Base-by-base conservation (phyloP, 2,888 invertebrate species). In the Hyles lineata region DNA sequence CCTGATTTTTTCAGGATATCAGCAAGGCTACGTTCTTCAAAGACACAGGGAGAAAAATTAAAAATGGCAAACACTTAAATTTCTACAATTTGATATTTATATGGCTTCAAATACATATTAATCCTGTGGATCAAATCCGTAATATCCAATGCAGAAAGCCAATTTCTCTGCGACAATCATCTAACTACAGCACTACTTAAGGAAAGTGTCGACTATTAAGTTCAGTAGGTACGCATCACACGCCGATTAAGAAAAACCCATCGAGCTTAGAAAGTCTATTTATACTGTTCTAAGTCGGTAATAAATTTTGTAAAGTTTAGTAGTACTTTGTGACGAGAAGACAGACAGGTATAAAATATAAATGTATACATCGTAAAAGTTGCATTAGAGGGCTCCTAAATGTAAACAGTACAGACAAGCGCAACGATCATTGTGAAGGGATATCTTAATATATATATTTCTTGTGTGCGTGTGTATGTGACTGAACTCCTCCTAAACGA, bases 351-450 rank as follows among this genome's bases (percentile, higher is more conserved):
- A 77, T 85, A 83, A 85, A 87, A 83, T 84, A 84, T 85, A 85
- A 83, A 85, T 78, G 81, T 77, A 80, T 78, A 74, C 74, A 73
- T 87, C 86, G 87, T 88, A 87, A 87, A 88, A 83, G 76, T 80
- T 83, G 79, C 85, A 85, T 86, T 87, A 85, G 83, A 77, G 75
- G 76, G 79, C 79, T 82, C 77, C 82, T 83, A 82, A 81, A 82
- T 77, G 80, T 82, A 81, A 81, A 82, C 75, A 81, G 79, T 79
- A 81, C 82, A 76, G 75, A 72, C 78, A 73, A 29, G 73, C 21
- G 32, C 62, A 25, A 11, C 21, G 43, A 23, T 8, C 19, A 55
- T 71, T 71, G 21, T 61, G 19, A 70, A 55, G 5, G 15, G 7
- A 25, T 70, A 7, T 43, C 15, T 17, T 62, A 58, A 62, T n/a